phyloP scores from a whole-genome alignment of 1,140 invertebrate genomes.

The Temnothorax curvispinosus region DNA sequence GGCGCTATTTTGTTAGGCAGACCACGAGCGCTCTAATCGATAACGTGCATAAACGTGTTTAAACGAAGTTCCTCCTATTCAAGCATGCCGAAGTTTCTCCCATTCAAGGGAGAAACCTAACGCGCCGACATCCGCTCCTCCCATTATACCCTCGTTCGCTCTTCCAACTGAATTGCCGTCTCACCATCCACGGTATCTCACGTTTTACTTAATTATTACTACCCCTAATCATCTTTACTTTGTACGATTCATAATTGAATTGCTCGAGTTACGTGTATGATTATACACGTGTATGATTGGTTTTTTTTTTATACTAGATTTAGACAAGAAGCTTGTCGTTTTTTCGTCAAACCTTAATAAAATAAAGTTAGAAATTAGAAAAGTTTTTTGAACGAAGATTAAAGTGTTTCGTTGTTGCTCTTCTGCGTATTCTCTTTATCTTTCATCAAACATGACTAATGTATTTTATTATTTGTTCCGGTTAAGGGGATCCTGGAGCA shows the following conservation, averaged over 20 bases:
- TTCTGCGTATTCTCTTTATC: neutral
- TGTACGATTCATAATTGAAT: neutral
- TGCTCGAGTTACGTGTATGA: neutral
- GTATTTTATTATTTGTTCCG: too few relatives aligned
- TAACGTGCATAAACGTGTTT: slow-evolving; percentile 4
- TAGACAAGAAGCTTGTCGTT: neutral
- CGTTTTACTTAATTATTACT: slow-evolving; percentile 12
- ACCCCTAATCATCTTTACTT: neutral
- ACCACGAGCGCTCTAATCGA: slow-evolving; percentile 12
- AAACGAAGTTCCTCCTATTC: slow-evolving; percentile 15
- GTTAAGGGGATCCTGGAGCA: too few relatives aligned
- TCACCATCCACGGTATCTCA: neutral
- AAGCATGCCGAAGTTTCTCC: neutral
- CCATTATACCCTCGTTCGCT: neutral
- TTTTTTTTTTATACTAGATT: neutral
- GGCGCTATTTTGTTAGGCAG: slow-evolving; percentile 6
- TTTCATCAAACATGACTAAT: neutral
- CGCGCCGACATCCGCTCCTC: neutral
- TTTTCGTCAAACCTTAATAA: neutral
- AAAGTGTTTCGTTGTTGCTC: neutral
- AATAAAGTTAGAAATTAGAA: neutral
- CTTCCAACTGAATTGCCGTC: neutral
- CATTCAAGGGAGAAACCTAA: neutral
- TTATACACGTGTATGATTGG: neutral
- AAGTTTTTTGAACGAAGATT: neutral